A percentile compares a stretch with the other conserved stretches of the same genome.
phyloP scores from a whole-genome alignment of 1,140 invertebrate species.

The Leguminivora glycinivorella region DNA sequence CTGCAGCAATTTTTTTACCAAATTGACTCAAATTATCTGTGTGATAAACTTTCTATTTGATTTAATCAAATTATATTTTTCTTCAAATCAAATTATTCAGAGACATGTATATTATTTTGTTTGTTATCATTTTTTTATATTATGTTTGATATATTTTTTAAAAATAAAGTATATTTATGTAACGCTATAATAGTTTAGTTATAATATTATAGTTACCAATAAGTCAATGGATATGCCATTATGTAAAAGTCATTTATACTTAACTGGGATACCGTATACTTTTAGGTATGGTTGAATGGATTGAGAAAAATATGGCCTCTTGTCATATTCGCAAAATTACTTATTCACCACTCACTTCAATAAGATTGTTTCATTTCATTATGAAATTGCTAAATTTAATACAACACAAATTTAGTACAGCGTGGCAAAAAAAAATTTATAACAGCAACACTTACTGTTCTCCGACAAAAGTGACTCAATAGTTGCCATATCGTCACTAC shows the following conservation, averaged over 20 bases:
- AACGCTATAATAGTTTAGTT: constrained; percentile 26
- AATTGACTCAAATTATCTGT: constrained; percentile 18
- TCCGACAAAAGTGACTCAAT: no score
- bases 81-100: constrained; percentile 15
- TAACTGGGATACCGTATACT: background rate
- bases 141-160: constrained; percentile 34
- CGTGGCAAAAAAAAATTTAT: no score
- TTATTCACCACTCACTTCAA: no score
- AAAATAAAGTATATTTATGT: constrained; percentile 35
- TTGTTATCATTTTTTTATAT: constrained; percentile 36
- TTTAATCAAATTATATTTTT: constrained; percentile 30
- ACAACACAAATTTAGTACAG: no score
- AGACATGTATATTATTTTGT: constrained; percentile 20
- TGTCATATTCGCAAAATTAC: background rate
- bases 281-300: background rate
- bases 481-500: no score
- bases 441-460: no score
- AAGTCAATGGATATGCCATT: constrained; percentile 37
- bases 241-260: constrained; percentile 12
- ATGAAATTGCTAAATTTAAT: no score
- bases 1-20: background rate
- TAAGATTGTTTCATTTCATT: no score
- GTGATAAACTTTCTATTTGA: constrained; percentile 18
- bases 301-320: background rate
- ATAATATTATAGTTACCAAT: constrained; percentile 41